Base-by-base conservation (phyloP, 2,113 vertebrate species). In the Laticauda laticaudata region DNA sequence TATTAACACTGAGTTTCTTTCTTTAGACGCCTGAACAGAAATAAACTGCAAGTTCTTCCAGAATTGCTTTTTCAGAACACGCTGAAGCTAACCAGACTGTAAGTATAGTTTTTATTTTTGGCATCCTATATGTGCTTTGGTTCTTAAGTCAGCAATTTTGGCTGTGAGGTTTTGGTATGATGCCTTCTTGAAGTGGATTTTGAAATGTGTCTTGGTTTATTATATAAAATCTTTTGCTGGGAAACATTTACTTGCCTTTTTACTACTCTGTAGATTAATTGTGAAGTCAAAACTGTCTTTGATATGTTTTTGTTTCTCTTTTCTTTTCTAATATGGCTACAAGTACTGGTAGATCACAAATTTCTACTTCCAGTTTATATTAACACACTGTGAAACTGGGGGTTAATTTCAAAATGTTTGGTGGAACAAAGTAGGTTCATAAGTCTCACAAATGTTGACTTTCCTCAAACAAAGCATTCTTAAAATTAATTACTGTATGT, bases 51-150 rank as follows among this genome's bases (percentile, higher is more conserved):
- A 97, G 98, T 99, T 90, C 99, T 99, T 93, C 99, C 99, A 1
- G 99, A 99, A 96, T 96, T 99, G 94, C 99, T 99, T 96, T 99
- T 99, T 97, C 99, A 99, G 98, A 98, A 98, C 96, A 99, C 98
- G 0, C 98, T 98, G 96, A 99, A 99, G 97, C 98, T 99, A 94
- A 98, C 98, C 53, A 98, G 99, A 96, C 97, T 99, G 99, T 99
- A 97, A 99, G 99, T 99, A 97, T 11, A 61, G 54, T 92, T 94
- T 95, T 14, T 90, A 11, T 94, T 96, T 57, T 93, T 95, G 2
- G 88, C 45, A 4, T 45, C 0, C 24, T 2, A 48, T 0, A 1
- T 75, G 87, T 89, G 24, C 81, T 39, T 86, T 2, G 91, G 51
- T 0, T 10, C 92, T 56, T 69, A 23, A 45, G 90, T 95, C 89